These are phyloP conservation scores for Cheilosia urbana DNA, from an alignment of 2,888 invertebrate genomes.

Conservation along the genomic window DNA sequence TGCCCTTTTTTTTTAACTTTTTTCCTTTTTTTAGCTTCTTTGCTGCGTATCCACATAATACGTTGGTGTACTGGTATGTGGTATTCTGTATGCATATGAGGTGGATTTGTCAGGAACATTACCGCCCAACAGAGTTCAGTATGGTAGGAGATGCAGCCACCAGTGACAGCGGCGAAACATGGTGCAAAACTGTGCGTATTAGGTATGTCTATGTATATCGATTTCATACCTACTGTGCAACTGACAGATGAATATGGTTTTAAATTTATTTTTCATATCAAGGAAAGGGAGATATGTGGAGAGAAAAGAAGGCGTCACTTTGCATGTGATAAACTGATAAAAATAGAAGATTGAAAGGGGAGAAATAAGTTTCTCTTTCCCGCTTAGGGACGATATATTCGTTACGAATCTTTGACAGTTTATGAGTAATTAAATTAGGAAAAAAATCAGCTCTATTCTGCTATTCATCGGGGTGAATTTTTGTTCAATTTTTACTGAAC, in stretches of 20 bases:
- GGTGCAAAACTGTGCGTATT: conserved; percentile 12
- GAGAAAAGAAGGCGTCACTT: no score
- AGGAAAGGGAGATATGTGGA: no score
- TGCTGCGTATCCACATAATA: neutral
- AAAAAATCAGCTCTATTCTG: no score
- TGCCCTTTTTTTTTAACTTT: conserved; percentile 4
- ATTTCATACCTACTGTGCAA: neutral
- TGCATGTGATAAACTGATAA: no score
- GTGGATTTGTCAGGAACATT: conserved; percentile 21
- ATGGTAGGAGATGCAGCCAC: neutral
- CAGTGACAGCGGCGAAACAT: conserved; percentile 26
- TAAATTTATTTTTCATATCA: neutral
- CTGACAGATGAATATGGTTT: conserved; percentile 10
- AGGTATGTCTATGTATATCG: neutral
- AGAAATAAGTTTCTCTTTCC: no score
- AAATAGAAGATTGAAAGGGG: no score
- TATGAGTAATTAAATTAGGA: no score
- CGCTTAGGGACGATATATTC: no score
- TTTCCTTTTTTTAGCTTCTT: conserved; percentile 25
- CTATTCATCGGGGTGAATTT: no score
- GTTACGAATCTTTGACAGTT: no score
- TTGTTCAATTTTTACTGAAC: no score
- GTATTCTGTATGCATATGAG: neutral
- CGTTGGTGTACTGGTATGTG: neutral
- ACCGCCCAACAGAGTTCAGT: neutral